Base-by-base conservation (phyloP, 2,888 invertebrate genomes). In the Chaitophorus viminalis region DNA sequence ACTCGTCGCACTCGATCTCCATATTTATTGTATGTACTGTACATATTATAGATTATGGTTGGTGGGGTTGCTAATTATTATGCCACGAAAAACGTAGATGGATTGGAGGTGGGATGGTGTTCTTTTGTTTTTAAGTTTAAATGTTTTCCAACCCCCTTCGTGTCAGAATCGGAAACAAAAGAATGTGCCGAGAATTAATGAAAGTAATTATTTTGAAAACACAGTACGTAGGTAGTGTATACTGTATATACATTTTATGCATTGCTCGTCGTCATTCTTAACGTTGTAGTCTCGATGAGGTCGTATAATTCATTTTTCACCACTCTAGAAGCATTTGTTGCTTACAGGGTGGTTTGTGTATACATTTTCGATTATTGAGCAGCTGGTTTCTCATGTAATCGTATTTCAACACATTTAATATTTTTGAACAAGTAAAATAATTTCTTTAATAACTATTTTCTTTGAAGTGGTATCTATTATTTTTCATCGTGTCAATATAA, bases 171-270 rank as follows among this genome's bases (percentile, higher is more conserved):
- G 33, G 70, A 78, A 78, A 86, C 86, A 86, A 86, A 86, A 78
- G 70, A 72, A 79, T 72, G 86, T 54, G 83, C 78, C 72, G 39
- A 65, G 77, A 77, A 85, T 85, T 85, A 85, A 85, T 78, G 86
- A 79, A 86, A 78, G 86, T 86, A 86, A 78, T 78, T 86, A 86
- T 86, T 86, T 86, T 25, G 78, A 86, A 78, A 86, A 86, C 86
- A 31, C 77, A 39, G 39, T 65, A 74, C 17, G 33, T 33, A 39
- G n/a, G n/a, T n/a, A n/a, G n/a, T n/a, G n/a, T n/a, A n/a, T n/a
- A n/a, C n/a, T 29, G 68, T 31, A 76, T 33, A 75, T 68, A 14
- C 11, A 14, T 68, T 68, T 29, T 46, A n/a, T 25, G 29, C 68
- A 68, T 60, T 68, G 76, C 76, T 46, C 68, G 65, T 84, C 84